Evolutionary conservation across 2,113 vertebrate species (phyloP), one percentile per base, ranked within the genome.

Genomic region (Laterallus jamaicensis): DNA sequence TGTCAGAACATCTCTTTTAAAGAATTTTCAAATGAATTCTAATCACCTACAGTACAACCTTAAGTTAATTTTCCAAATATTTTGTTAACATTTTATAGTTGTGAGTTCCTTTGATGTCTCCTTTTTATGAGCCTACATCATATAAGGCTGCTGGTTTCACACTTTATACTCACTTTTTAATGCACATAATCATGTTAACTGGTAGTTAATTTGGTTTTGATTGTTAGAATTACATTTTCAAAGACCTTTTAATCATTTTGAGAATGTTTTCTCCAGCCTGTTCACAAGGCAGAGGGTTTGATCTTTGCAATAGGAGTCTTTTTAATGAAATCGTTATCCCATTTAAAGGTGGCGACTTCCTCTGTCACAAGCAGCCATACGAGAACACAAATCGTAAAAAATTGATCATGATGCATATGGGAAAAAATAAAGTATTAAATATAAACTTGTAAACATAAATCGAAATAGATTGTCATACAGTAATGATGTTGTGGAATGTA

Each of bases 211-310:
- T 93, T 96, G 66, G 2, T 95, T 97, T 82, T 76, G 73, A 93
- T 91, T 91, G 78, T 88, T 88, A 81, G 75, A 87, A 79, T 86
- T 88, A 90, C 24, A 94, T 89, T 95, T 98, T 93, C 84, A 96
- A 93, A 95, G 70, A 91, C 71, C 10, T 85, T 91, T 90, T 84
- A 96, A 90, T 95, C 4, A 81, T 84, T 95, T 69, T 89, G 70
- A 52, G 86, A 91, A 80, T 88, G 67, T 73, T 94, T 96, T 94
- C 42, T 83, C 31, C 60, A 78, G n/a, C 28, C 47, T 67, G 12
- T 89, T 86, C 88, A 60, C 25, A 86, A 91, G 86, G 82, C 82
- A 78, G 56, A 79, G 11, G 37, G 77, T 90, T 91, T 90, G 71
- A 92, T 95, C 77, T 94, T 71, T 74, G 42, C 32, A 90, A 75